Percentiles rank a stretch among this genome's conserved stretches.
Evolutionary conservation across 2,113 vertebrate genomes (phyloP).

Genomic region (Siniperca knerii): DNA sequence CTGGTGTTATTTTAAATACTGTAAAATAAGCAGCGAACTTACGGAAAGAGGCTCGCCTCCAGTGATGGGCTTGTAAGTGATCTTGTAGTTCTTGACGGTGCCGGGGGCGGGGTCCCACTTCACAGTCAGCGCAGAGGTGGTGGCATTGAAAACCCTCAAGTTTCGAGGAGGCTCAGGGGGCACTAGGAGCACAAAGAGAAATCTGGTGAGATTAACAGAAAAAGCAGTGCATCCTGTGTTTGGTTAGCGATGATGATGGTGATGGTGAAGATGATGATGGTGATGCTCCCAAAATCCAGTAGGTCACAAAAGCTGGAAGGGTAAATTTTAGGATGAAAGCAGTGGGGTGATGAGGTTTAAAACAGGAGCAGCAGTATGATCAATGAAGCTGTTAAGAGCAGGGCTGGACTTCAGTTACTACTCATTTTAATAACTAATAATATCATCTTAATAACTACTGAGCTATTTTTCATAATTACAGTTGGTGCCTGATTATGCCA

Average conservation of each 20-base stretch:
- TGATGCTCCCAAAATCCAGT: slow-evolving; percentile 33
- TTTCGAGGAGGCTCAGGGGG: slow-evolving; percentile 89
- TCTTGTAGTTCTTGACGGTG: slow-evolving; percentile 90
- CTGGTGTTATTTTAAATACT: not conserved
- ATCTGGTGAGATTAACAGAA: slow-evolving; percentile 14
- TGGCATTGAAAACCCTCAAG: slow-evolving; percentile 93
- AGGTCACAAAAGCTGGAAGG: slow-evolving; percentile 38
- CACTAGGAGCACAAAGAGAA: slow-evolving; percentile 80
- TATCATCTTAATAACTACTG: not conserved
- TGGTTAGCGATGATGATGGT: not conserved
- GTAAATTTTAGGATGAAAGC: slow-evolving; percentile 33
- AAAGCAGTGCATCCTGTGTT: not conserved
- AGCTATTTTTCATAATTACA: not conserved
- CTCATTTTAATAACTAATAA: not conserved
- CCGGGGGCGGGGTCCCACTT: slow-evolving; percentile 94
- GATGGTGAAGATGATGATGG: slow-evolving; percentile 22
- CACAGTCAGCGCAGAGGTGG: slow-evolving; percentile 88
- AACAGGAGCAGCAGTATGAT: not conserved
- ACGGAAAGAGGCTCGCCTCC: slow-evolving; percentile 88
- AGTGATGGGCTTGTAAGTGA: slow-evolving; percentile 85
- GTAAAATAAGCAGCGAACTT: slow-evolving; percentile 57
- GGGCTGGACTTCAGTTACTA: slow-evolving; percentile 38
- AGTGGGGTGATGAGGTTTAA: slow-evolving; percentile 16
- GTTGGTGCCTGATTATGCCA: rapidly evolving
- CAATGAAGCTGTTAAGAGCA: slow-evolving; percentile 40